Base-by-base conservation (phyloP, 2,888 invertebrate species). In the Rugalucina vietnamica region DNA sequence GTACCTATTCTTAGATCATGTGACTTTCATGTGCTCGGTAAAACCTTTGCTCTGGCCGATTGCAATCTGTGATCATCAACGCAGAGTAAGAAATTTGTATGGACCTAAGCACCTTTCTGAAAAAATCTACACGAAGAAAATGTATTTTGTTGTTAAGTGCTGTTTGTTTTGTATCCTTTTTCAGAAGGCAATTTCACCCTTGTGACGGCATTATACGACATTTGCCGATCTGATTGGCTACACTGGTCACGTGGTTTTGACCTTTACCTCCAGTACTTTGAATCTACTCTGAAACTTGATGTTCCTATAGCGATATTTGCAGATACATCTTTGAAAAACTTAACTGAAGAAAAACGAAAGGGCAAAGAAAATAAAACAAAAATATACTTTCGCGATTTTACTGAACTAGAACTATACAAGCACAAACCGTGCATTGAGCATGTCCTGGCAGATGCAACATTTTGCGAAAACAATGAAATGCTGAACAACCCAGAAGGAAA, bases 401-500 rank as follows among this genome's bases (percentile, higher is more conserved):
- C n/a, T 18, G 27, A 85, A 14, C 60, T 88, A 1, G 83, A 76
- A 57, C 72, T 37, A n/a, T 77, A 37, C 12, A 24, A 72, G n/a
- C 84, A 76, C 76, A 36, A 57, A 57, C 70, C 27, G 14, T 60
- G 29, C 18, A 79, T 88, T 0, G 34, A 34, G 32, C 32, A 79
- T 24, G 81, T 88, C 10, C 80, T 90, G 79, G 14, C 65, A 4
- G 82, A 86, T 1, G 50, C 76, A 0, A 81, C 81, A 5, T 91
- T 91, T 74, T 71, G 80, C 36, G 49, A 79, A 12, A 72, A 83
- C 24, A 89, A 91, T 54, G 36, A 81, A 27, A 84, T 90, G 72
- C 54, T 89, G 54, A 82, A 88, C n/a, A 94, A 95, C 86, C 95
- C 95, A 0, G 95, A 95, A 79, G 92, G 93, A 0, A 92, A 93